A percentile compares a stretch with the other conserved stretches of the same genome.
Evolutionary conservation across 2,888 invertebrate species (phyloP).

Genomic region (Caenorhabditis japonica): DNA sequence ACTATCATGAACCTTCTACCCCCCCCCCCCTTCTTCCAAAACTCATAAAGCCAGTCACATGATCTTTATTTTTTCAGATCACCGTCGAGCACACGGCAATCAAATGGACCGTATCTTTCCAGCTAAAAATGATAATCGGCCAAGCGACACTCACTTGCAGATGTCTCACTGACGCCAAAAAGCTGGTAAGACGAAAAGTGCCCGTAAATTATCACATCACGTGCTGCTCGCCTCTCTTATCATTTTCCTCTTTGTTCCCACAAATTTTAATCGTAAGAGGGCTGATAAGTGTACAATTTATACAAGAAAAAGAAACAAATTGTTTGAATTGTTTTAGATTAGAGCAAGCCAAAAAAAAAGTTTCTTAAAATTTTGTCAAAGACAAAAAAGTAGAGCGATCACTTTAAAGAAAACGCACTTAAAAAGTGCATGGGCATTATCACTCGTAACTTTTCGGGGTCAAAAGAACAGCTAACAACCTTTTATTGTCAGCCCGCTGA

Average conservation of each 20-base stretch:
- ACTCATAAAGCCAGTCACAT: background rate
- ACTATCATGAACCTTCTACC: too few relatives aligned
- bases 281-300: constrained; percentile 27
- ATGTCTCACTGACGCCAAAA: constrained; percentile 61
- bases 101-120: constrained; percentile 73
- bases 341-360: too few relatives aligned
- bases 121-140: constrained; percentile 68
- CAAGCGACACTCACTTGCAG: constrained; percentile 63
- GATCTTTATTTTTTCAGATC: constrained; percentile 58
- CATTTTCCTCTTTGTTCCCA: constrained; percentile 29
- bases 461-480: too few relatives aligned
- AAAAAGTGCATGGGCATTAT: too few relatives aligned
- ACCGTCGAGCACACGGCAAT: constrained; percentile 70
- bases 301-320: too few relatives aligned
- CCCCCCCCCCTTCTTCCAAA: background rate
- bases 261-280: constrained; percentile 14
- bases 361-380: too few relatives aligned
- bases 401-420: too few relatives aligned
- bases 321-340: too few relatives aligned
- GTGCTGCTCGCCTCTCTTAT: constrained; percentile 34
- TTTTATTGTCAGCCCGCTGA: too few relatives aligned
- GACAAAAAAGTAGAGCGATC: too few relatives aligned
- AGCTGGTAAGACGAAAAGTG: constrained; percentile 62
- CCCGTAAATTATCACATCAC: constrained; percentile 33
- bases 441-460: too few relatives aligned